These are phyloP conservation scores for Drosophila leontia DNA, from an alignment of 1,140 invertebrate species.

Conservation along the genomic window DNA sequence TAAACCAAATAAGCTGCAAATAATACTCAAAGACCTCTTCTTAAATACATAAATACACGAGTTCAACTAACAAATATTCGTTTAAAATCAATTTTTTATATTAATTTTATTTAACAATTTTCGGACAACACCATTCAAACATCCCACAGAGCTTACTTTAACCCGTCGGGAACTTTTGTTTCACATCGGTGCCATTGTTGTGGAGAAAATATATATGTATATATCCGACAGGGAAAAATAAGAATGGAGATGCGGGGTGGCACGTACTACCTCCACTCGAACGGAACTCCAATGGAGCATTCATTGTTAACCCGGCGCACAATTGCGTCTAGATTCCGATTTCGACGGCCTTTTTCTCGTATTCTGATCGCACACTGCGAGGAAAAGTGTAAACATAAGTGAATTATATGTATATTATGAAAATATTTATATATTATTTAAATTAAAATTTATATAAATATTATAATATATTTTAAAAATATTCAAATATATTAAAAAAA, in stretches of 20 bases:
- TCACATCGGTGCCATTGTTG: slow-evolving; percentile 39
- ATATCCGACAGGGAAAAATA: slow-evolving; percentile 2
- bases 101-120: background rate
- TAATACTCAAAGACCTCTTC: background rate
- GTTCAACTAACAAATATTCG: background rate
- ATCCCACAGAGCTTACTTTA: background rate
- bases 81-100: background rate
- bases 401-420: too few species aligned
- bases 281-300: slow-evolving; percentile 34
- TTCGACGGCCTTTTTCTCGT: slow-evolving; percentile 9
- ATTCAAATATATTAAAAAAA: too few species aligned
- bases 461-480: too few species aligned
- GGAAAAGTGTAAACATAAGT: background rate
- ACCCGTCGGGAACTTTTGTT: slow-evolving; percentile 45
- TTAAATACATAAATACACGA: background rate
- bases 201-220: background rate
- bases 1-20: background rate
- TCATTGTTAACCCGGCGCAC: slow-evolving; percentile 26
- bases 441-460: too few species aligned
- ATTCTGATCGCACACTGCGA: background rate
- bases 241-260: background rate
- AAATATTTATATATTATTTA: too few species aligned
- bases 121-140: background rate
- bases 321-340: slow-evolving; percentile 21
- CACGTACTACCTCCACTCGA: slow-evolving; percentile 23